Evolutionary conservation across 1,140 invertebrate species (phyloP).

Genomic region (Pemphigus obesinymphae): DNA sequence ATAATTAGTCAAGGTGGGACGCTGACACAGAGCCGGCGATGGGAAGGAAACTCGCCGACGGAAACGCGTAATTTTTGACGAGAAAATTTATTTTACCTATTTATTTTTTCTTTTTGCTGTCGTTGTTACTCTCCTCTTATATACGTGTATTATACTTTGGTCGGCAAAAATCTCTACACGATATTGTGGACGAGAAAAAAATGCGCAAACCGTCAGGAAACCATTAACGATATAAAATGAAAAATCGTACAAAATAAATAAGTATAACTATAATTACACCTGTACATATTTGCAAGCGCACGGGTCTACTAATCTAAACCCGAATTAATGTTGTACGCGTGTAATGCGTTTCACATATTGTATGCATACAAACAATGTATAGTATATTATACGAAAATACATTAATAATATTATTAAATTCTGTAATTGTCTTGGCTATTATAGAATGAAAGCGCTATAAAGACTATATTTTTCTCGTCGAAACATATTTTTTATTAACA

Average conservation of each 20-base stretch:
- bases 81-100: neutral
- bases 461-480: no score
- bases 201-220: neutral
- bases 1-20: conserved; percentile 20
- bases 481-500: no score
- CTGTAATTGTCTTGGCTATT: no score
- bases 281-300: no score
- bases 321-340: neutral
- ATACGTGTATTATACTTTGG: neutral
- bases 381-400: no score
- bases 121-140: no score
- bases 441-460: no score
- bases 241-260: conserved; percentile 1
- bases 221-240: neutral
- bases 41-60: conserved; percentile 18
- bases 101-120: conserved; percentile 4
- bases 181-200: neutral
- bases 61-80: neutral
- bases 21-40: neutral
- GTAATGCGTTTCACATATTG: neutral
- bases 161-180: neutral
- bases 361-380: no score
- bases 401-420: no score
- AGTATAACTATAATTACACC: neutral
- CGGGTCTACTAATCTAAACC: neutral